Conservation (phyloP, 2,113 vertebrate genomes). For the Myotis brandtii region DNA sequence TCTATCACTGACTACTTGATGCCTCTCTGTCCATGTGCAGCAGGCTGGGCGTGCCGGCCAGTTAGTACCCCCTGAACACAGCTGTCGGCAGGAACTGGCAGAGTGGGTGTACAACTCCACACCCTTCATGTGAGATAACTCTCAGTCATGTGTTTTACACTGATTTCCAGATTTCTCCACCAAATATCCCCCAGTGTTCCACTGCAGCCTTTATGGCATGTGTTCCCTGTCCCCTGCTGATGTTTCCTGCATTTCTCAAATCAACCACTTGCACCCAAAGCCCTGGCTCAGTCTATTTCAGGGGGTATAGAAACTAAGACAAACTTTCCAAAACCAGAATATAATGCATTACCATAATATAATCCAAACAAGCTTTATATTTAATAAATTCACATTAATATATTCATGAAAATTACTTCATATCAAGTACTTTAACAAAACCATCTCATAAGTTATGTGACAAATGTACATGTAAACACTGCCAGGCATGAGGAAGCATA, state of each 20-base stretch:
- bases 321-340: neutral
- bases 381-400: neutral
- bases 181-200: neutral
- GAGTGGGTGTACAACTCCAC: fast-evolving
- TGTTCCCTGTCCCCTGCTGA: neutral
- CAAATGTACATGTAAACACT: neutral
- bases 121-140: neutral
- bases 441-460: neutral
- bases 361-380: neutral
- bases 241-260: neutral
- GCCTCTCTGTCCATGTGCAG: fast-evolving
- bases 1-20: fast-evolving
- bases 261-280: neutral
- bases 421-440: neutral
- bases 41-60: fast-evolving
- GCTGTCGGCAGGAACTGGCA: neutral
- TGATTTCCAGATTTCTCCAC: neutral
- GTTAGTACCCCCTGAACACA: fast-evolving
- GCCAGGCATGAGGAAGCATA: neutral
- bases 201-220: fast-evolving
- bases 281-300: neutral
- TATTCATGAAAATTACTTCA: neutral
- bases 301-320: neutral
- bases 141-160: neutral
- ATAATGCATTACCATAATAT: neutral